A percentile compares a stretch with the other conserved stretches of the same genome.
Conservation (phyloP, 2,113 vertebrate genomes). For the Phycodurus eques region DNA sequence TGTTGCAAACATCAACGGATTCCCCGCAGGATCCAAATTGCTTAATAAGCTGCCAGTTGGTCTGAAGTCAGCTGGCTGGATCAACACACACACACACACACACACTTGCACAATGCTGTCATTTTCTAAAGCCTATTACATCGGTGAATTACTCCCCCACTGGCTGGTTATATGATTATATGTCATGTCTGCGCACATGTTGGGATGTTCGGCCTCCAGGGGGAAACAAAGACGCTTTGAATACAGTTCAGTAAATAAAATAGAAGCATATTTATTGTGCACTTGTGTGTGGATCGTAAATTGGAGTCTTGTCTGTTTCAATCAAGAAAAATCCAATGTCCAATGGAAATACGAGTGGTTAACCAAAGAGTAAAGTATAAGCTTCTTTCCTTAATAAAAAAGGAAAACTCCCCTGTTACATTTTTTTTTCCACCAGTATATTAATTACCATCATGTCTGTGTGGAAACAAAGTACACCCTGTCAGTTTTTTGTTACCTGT, state of each 20-base stretch:
- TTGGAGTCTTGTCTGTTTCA: neutral
- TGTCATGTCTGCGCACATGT: constrained; percentile 8
- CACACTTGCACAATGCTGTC: constrained; percentile 41
- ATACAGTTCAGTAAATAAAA: constrained; percentile 3
- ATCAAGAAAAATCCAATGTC: neutral
- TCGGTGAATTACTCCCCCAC: constrained; percentile 65
- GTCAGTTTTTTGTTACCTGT: constrained; percentile 28
- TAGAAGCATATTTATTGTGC: neutral
- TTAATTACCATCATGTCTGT: constrained; percentile 16
- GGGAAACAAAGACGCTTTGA: constrained; percentile 5
- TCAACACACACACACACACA: constrained; percentile 26
- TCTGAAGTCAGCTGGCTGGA: constrained; percentile 68
- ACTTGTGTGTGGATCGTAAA: neutral
- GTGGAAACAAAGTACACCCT: constrained; percentile 18
- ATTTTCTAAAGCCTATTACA: constrained; percentile 83
- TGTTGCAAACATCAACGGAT: constrained; percentile 61
- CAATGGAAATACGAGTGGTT: neutral
- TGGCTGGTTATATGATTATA: constrained; percentile 4
- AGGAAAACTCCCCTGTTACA: neutral
- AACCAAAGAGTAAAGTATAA: neutral
- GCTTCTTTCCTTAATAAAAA: neutral
- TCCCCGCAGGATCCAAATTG: constrained; percentile 81
- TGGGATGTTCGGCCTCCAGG: neutral
- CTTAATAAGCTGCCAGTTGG: constrained; percentile 83
- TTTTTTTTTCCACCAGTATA: neutral